These are phyloP conservation scores for Oostethus manadensis DNA, from an alignment of 2,113 vertebrate genomes.

Conservation along the genomic window DNA sequence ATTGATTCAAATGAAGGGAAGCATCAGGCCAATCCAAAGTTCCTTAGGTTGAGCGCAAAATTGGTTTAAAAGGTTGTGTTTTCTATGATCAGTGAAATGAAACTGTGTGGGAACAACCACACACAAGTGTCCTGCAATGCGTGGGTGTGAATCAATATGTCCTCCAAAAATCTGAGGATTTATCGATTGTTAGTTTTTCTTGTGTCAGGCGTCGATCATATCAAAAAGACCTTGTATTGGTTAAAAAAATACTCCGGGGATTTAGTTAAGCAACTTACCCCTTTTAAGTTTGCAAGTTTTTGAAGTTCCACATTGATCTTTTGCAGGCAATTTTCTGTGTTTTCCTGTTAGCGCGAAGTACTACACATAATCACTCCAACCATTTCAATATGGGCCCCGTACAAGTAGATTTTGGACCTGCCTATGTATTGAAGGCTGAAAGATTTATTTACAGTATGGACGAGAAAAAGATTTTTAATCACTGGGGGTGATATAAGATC, in stretches of 20 bases:
- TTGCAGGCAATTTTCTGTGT: neutral
- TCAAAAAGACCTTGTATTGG: constrained; percentile 3
- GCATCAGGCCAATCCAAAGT: constrained; percentile 10
- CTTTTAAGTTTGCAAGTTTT: neutral
- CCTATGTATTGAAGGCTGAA: no score
- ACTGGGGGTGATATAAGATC: no score
- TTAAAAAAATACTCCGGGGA: neutral
- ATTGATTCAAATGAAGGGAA: constrained; percentile 51
- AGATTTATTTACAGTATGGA: no score
- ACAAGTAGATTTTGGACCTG: no score
- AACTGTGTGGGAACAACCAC: constrained; percentile 21
- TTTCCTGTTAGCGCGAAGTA: neutral
- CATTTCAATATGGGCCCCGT: no score
- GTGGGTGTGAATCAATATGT: constrained; percentile 31
- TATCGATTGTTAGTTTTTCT: constrained; percentile 16
- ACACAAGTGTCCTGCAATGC: constrained; percentile 8
- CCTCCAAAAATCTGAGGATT: constrained; percentile 26
- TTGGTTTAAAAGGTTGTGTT: neutral
- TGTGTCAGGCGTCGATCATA: neutral
- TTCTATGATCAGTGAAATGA: neutral
- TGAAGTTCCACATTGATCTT: neutral
- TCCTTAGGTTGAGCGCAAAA: neutral
- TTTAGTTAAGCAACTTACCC: constrained; percentile 4
- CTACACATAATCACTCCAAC: neutral
- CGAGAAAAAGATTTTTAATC: no score